phyloP scores from a whole-genome alignment of 2,888 invertebrate species.

The Thymelicus acteon region DNA sequence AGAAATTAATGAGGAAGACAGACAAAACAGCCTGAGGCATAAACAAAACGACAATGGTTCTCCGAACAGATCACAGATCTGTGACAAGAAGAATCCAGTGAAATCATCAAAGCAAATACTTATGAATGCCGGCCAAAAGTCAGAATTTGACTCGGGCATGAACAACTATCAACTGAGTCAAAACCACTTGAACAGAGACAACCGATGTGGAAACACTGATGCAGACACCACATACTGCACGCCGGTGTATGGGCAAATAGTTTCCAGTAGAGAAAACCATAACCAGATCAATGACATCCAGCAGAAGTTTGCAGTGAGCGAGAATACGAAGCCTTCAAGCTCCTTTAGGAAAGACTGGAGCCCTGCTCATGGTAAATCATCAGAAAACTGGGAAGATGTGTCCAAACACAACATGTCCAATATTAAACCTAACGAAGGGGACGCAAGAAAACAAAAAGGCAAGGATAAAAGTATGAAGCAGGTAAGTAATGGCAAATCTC shows the following conservation, averaged over 20 bases:
- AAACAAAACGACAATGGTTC: constrained; percentile 58
- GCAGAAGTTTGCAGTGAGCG: constrained; percentile 69
- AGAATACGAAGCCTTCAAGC: constrained; percentile 72
- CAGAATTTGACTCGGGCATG: constrained; percentile 81
- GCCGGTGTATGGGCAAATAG: constrained; percentile 79
- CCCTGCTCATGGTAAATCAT: constrained; percentile 63
- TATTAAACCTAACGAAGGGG: constrained; percentile 64
- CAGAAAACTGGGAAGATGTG: constrained; percentile 75
- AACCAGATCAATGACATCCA: constrained; percentile 80
- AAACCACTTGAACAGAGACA: constrained; percentile 59
- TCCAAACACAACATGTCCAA: constrained; percentile 72
- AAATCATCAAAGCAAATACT: constrained; percentile 81
- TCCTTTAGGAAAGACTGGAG: constrained; percentile 76
- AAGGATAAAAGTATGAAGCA: constrained; percentile 64
- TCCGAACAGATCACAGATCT: constrained; percentile 53
- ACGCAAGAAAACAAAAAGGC: constrained; percentile 56
- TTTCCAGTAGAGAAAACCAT: constrained; percentile 77
- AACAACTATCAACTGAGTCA: constrained; percentile 77
- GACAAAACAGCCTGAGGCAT: constrained; percentile 50
- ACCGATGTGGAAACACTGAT: constrained; percentile 55
- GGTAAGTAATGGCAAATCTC: constrained; percentile 70
- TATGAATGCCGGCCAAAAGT: constrained; percentile 78
- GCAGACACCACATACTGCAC: constrained; percentile 78
- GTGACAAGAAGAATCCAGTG: constrained; percentile 61
- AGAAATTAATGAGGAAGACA: constrained; percentile 70